Evolutionary conservation across 2,888 invertebrate genomes (phyloP).

Genomic region (Conistra vaccinii): DNA sequence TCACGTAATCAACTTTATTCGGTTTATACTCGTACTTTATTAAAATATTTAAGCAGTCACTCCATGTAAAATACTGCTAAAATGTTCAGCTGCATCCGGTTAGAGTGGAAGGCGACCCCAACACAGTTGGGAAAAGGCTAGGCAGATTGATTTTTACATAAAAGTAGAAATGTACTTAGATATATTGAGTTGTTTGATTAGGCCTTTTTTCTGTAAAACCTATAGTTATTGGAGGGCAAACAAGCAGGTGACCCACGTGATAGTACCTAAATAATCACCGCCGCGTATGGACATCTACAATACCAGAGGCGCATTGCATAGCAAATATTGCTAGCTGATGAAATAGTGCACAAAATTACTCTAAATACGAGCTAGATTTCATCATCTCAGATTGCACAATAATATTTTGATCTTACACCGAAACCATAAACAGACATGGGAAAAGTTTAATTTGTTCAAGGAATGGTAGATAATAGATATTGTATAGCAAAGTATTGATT

Average conservation of each 20-base stretch:
- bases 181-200: background rate
- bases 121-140: too few relatives aligned
- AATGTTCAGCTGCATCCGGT: too few relatives aligned
- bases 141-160: too few relatives aligned
- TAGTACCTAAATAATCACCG: background rate
- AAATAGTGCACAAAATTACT: constrained; percentile 14
- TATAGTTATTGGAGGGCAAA: background rate
- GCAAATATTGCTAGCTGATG: constrained; percentile 7
- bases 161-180: background rate
- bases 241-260: background rate
- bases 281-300: background rate
- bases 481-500: background rate
- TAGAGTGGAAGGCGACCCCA: too few relatives aligned
- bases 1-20: too few relatives aligned
- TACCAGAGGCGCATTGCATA: background rate
- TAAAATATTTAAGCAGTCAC: too few relatives aligned
- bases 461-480: background rate
- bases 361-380: constrained; percentile 20
- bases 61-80: too few relatives aligned
- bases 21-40: too few relatives aligned
- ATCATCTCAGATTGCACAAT: constrained; percentile 47
- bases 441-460: background rate
- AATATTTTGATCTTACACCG: background rate
- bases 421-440: background rate
- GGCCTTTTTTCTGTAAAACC: background rate